Evolutionary conservation across 1,140 invertebrate species (phyloP).

Genomic region (Nymphalis io): DNA sequence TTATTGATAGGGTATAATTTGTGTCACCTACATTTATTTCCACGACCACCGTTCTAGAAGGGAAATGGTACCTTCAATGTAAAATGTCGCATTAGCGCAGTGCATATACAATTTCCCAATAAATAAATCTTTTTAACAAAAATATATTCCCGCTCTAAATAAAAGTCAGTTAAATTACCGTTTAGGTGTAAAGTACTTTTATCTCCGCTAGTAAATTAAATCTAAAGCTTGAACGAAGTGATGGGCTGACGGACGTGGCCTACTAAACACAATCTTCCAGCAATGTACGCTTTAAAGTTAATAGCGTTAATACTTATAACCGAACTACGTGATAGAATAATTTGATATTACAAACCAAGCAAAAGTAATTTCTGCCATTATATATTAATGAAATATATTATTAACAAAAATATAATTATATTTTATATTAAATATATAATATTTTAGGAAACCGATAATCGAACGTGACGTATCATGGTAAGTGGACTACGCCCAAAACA

Average conservation of each 20-base stretch:
- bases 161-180: constrained; percentile 23
- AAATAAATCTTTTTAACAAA: constrained; percentile 9
- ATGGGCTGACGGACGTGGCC: constrained; percentile 16
- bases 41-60: not conserved
- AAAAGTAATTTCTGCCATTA: too few relatives aligned
- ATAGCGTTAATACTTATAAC: not conserved
- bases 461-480: too few relatives aligned
- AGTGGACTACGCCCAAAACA: too few relatives aligned
- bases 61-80: not conserved
- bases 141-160: not conserved
- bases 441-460: not conserved
- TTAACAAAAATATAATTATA: too few relatives aligned
- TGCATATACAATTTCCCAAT: constrained; percentile 1
- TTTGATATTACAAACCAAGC: too few relatives aligned
- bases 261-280: constrained; percentile 13
- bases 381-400: too few relatives aligned
- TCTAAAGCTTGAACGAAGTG: constrained; percentile 14
- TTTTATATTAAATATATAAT: too few relatives aligned
- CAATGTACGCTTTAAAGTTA: not conserved
- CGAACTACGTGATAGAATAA: not conserved
- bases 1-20: not conserved
- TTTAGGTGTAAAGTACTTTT: constrained; percentile 17
- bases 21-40: not conserved
- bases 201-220: constrained; percentile 25
- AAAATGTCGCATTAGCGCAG: not conserved